Base-by-base conservation (phyloP, 2,797 vertebrate genomes). In the Chaetophractus vellerosus region DNA sequence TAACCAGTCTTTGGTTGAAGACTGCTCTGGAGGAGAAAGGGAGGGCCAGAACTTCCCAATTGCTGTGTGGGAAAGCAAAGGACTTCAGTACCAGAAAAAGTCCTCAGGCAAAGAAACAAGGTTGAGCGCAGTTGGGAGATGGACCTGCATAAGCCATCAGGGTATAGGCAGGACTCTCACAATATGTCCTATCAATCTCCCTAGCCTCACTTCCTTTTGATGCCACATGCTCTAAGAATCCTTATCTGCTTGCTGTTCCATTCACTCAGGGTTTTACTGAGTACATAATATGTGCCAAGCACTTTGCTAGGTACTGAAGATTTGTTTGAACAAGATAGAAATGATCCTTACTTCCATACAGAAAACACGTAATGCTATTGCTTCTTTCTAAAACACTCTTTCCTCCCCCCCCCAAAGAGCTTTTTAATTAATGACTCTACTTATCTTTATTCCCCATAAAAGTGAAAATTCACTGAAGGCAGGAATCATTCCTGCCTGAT, bases 21-120 rank as follows among this genome's bases (percentile, higher is more conserved):
- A 38, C 5, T 31, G 6, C 57, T 68, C n/a, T 52, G 5, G 3
- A 31, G 0, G 19, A 3, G 0, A 2, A 3, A 61, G 3, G 59
- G 33, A 12, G 11, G 2, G 45, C 45, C 45, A 45, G 45, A 5
- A 45, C 45, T 45, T 45, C 45, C 45, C 8, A 45, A 8, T 45
- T 45, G 5, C 45, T 45, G 45, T 10, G 10, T 45, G 12, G 64
- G 9, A 9, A 80, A 33, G 33, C 15, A 57, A 66, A 66, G 52
- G 26, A 2, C 33, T 31, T 95, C 15, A 6, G 16, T 3, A 61
- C 31, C 79, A 21, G 21, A 84, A 45, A 88, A 52, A 84, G 16
- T 11, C 38, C 2, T 74, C 5, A 52, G 61, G 12, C 68, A 74
- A 16, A 75, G 31, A 74, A 74, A 82, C 4, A 57, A 48, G 36